A percentile compares a stretch with the other conserved stretches of the same genome.
These are phyloP conservation scores for Xyliphius kryptos DNA, from an alignment of 2,113 vertebrate genomes.

Conservation along the genomic window DNA sequence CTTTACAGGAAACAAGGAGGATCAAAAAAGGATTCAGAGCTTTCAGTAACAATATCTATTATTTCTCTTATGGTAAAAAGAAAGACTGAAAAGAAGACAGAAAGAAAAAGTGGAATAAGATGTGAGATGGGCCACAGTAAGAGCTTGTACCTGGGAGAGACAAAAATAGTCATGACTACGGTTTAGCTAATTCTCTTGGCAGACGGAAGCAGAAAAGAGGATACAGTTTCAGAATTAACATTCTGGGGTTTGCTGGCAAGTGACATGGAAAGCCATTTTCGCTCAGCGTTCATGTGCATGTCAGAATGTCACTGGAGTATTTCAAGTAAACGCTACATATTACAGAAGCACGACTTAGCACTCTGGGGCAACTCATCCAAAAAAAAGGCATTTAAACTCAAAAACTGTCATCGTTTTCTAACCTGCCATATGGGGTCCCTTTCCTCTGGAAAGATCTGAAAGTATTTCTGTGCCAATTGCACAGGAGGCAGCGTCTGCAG, in stretches of 20 bases:
- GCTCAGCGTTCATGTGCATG: constrained; percentile 9
- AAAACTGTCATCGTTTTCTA: constrained; percentile 3
- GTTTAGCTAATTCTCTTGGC: constrained; percentile 22
- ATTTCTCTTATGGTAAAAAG: constrained; percentile 26
- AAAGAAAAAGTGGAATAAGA: constrained; percentile 27
- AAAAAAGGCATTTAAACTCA: neutral
- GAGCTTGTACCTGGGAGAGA: neutral
- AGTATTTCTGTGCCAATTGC: constrained; percentile 81
- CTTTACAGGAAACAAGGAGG: constrained; percentile 39
- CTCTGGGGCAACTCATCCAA: neutral
- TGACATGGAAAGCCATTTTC: constrained; percentile 25
- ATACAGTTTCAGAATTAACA: constrained; percentile 28
- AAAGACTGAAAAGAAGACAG: constrained; percentile 13
- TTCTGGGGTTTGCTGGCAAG: constrained; percentile 21
- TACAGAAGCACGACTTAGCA: neutral
- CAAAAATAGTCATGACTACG: neutral
- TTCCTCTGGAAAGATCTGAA: constrained; percentile 84
- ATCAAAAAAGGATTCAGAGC: constrained; percentile 41
- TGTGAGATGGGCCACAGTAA: neutral
- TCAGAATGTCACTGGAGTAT: constrained; percentile 16
- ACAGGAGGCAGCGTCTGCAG: constrained; percentile 77
- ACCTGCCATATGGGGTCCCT: constrained; percentile 87
- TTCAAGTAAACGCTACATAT: constrained; percentile 6
- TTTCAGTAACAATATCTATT: constrained; percentile 21
- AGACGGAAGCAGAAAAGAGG: neutral